Percentiles rank a stretch among this genome's conserved stretches.
Conservation (phyloP, 1,140 invertebrate genomes). For the Rhagoletis zephyria region DNA sequence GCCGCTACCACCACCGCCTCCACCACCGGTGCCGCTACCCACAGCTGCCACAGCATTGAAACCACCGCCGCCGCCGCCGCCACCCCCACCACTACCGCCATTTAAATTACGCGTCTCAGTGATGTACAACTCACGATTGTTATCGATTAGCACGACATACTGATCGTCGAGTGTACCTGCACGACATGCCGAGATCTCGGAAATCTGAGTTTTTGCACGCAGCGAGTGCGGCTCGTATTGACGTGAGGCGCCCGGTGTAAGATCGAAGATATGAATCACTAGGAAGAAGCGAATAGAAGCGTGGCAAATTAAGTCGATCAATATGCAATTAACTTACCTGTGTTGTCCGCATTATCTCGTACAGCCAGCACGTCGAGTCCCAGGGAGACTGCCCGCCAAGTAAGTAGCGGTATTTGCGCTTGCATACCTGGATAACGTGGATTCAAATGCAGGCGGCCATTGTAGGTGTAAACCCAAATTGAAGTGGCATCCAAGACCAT, state of each 20-base stretch:
- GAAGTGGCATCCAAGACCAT: conserved; percentile 83
- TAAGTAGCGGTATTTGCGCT: conserved; percentile 73
- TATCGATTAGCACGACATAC: conserved; percentile 86
- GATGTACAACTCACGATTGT: conserved; percentile 86
- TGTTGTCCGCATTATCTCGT: conserved; percentile 83
- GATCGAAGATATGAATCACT: conserved; percentile 87
- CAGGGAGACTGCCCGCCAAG: conserved; percentile 81
- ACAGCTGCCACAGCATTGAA: background rate
- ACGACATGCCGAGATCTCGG: conserved; percentile 83
- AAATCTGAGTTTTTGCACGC: conserved; percentile 78
- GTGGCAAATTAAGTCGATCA: background rate
- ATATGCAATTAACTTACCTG: conserved; percentile 75
- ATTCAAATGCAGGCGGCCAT: conserved; percentile 84
- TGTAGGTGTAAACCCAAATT: conserved; percentile 87
- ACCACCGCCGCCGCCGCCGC: conserved; percentile 61
- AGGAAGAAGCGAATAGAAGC: conserved; percentile 62
- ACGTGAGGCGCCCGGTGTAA: conserved; percentile 81
- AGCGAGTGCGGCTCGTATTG: conserved; percentile 78
- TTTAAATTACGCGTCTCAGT: conserved; percentile 77
- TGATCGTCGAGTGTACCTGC: conserved; percentile 80
- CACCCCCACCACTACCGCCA: conserved; percentile 65
- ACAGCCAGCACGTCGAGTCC: conserved; percentile 86
- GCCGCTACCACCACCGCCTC: conserved; percentile 27
- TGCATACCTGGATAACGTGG: conserved; percentile 82
- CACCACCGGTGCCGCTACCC: background rate